Evolutionary conservation across 2,888 invertebrate species (phyloP), one percentile per base, ranked within the genome.

Genomic region (Drosophila meridiana): DNA sequence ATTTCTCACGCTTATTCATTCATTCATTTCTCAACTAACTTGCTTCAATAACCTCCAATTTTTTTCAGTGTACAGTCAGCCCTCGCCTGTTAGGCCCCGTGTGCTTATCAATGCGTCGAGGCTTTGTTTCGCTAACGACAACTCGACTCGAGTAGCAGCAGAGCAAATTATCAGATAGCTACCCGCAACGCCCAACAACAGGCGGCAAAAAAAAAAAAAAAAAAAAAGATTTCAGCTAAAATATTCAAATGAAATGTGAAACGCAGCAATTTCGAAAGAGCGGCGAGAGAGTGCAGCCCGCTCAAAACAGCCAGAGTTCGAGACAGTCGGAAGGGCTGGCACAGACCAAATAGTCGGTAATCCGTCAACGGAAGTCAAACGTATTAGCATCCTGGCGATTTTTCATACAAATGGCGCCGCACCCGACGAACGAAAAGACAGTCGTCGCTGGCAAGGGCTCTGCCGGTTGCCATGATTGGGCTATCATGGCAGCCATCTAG

Each of bases 361-460:
- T 91, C 92, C 91, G 91, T 92, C 91, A 91, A 89, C 91, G 92
- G 92, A 92, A 91, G 91, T 92, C 92, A 92, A 91, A 92, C 92
- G 92, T 91, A 92, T 91, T 91, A 92, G 92, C 90, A 92, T 92
- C 91, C 92, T 90, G 89, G 90, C 91, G 87, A 91, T 92, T 92
- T 91, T 92, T 91, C 92, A 91, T 90, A 85, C 90, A 91, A 91
- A 91, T 91, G 90, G 90, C 80, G 80, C 78, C 84, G 80, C 83
- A 78, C 73, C 80, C 83, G 64, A 71, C 52, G 52, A 36, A 71
- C 52, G 52, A 36, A 72, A 69, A 72, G 78, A 72, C 60, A 65
- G 67, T 38, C 36, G 57, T 32, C 36, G 61, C 47, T 55, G 32
- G 45, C 62, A 38, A n/a, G 62, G 47, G 61, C 71, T 62, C 30